These are phyloP conservation scores for Drosophila mettleri DNA, from an alignment of 2,888 invertebrate genomes.

Conservation along the genomic window DNA sequence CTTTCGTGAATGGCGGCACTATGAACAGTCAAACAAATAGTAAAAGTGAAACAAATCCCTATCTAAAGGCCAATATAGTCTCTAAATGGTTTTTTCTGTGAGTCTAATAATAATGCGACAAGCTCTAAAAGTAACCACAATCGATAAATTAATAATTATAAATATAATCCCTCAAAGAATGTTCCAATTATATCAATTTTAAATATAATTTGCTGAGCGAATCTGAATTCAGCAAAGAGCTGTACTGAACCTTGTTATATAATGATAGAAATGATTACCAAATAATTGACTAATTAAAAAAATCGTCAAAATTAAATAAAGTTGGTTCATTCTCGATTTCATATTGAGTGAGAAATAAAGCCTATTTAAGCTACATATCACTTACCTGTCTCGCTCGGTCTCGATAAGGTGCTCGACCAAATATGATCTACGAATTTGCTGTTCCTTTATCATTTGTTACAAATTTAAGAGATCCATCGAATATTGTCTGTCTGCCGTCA, in stretches of 20 bases:
- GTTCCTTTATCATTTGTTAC: not conserved
- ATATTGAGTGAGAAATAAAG: constrained; percentile 24
- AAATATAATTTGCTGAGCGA: not conserved
- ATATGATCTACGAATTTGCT: not conserved
- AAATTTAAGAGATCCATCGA: not conserved
- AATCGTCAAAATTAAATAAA: not conserved
- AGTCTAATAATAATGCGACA: constrained; percentile 76
- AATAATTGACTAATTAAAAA: not conserved
- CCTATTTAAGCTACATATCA: constrained; percentile 17
- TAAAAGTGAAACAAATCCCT: constrained; percentile 87
- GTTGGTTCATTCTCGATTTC: not conserved
- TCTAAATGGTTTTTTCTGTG: constrained; percentile 89
- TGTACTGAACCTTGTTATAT: too few relatives aligned
- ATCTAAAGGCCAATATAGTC: constrained; percentile 87
- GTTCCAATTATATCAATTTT: not conserved
- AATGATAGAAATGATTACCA: not conserved
- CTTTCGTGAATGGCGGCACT: constrained; percentile 26
- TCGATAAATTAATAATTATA: not conserved
- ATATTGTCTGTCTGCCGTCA: constrained; percentile 8
- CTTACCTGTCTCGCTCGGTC: constrained; percentile 22
- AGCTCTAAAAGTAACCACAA: not conserved
- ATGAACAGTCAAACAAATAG: constrained; percentile 66
- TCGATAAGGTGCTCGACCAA: constrained; percentile 21
- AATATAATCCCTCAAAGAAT: not conserved
- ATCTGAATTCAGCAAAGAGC: not conserved